Evolutionary conservation across 2,888 invertebrate genomes (phyloP).

Genomic region (Branchellion lobata): DNA sequence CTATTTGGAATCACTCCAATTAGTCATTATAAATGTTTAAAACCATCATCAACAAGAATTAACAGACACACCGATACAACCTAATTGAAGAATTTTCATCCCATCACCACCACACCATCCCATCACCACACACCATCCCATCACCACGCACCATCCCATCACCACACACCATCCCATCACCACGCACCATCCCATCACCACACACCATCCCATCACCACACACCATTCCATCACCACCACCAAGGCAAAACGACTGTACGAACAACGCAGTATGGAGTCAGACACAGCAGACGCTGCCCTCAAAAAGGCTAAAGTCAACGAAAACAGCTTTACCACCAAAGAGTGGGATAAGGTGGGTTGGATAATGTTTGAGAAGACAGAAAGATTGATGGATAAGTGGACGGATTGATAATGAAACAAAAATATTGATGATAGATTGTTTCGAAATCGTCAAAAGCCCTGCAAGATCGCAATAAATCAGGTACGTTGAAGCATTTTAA

Average conservation of each 20-base stretch:
- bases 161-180: too few relatives aligned
- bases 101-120: too few relatives aligned
- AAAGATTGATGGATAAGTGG: neutral
- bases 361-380: neutral
- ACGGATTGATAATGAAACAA: neutral
- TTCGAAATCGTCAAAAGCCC: neutral
- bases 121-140: too few relatives aligned
- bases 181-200: neutral
- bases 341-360: conserved; percentile 39
- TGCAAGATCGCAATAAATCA: conserved; percentile 7
- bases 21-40: too few relatives aligned
- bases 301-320: conserved; percentile 33
- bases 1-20: too few relatives aligned
- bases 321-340: conserved; percentile 33
- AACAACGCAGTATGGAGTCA: conserved; percentile 18
- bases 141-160: too few relatives aligned
- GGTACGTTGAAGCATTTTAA: neutral
- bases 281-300: neutral
- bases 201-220: neutral
- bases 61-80: too few relatives aligned
- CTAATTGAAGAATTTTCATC: too few relatives aligned
- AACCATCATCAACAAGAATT: too few relatives aligned
- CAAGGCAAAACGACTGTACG: conserved; percentile 36
- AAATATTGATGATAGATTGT: neutral
- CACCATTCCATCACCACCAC: too few relatives aligned